Evolutionary conservation across 92 coral and sea anemone species (phyloP).

Genomic region (Porites cylindrica): DNA sequence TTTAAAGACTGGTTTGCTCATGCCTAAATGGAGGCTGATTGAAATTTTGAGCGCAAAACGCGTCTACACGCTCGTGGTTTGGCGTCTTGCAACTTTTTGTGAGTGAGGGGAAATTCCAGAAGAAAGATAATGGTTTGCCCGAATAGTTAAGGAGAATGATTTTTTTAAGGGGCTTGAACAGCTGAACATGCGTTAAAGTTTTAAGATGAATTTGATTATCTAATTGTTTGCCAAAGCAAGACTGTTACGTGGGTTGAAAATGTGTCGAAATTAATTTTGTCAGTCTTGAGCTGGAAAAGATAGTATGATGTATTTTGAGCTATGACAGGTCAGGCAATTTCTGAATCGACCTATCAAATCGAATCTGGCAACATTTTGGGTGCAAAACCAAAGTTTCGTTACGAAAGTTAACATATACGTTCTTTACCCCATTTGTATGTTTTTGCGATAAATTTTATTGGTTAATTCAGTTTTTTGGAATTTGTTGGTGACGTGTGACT

Average conservation of each 20-base stretch:
- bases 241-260: not conserved
- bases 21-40: not conserved
- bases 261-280: too few relatives aligned
- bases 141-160: not conserved
- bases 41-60: conserved; percentile 3
- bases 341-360: too few relatives aligned
- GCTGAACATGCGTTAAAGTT: not conserved
- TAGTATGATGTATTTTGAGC: too few relatives aligned
- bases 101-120: not conserved
- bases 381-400: too few relatives aligned
- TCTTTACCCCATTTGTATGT: too few relatives aligned
- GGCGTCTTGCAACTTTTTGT: not conserved
- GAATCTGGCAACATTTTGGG: too few relatives aligned
- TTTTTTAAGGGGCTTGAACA: not conserved
- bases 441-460: too few relatives aligned
- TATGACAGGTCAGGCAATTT: too few relatives aligned
- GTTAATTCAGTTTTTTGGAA: too few relatives aligned
- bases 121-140: not conserved
- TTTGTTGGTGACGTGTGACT: too few relatives aligned
- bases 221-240: not conserved
- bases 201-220: not conserved
- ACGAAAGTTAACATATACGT: too few relatives aligned
- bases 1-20: not conserved
- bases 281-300: too few relatives aligned
- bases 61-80: not conserved